Percentiles rank a stretch among this genome's conserved stretches.
Evolutionary conservation across 2,888 invertebrate species (phyloP).

Genomic region (Lasioglossum villosulum): DNA sequence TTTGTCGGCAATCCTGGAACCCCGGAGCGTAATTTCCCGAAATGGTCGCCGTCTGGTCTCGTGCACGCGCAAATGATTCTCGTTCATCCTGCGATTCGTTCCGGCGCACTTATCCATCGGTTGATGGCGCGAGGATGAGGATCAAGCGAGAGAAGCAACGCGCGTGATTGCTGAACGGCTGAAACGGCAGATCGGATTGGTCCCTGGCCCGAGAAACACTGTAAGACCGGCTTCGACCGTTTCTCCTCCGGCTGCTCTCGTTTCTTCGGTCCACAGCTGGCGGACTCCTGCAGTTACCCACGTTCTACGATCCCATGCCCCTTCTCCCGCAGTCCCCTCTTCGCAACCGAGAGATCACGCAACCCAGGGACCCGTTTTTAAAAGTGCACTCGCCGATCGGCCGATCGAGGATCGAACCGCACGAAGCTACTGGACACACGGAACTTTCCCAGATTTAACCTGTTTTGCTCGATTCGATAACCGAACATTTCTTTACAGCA

Average conservation of each 20-base stretch:
- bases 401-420: background rate
- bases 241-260: conserved; percentile 44
- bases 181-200: conserved; percentile 62
- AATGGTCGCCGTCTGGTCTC: conserved; percentile 14
- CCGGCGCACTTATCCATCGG: conserved; percentile 34
- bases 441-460: too few species aligned
- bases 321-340: background rate
- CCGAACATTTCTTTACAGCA: too few species aligned
- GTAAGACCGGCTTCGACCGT: conserved; percentile 49
- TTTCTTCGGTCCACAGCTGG: conserved; percentile 44
- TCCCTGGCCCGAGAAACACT: conserved; percentile 30
- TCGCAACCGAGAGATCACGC: background rate
- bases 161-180: conserved; percentile 57
- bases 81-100: conserved; percentile 22
- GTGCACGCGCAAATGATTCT: conserved; percentile 47
- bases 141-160: conserved; percentile 11
- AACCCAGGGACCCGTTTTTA: background rate
- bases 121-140: conserved; percentile 1
- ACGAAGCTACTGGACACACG: background rate
- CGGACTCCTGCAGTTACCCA: conserved; percentile 38
- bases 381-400: background rate
- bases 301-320: conserved; percentile 3
- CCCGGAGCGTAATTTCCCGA: conserved; percentile 14
- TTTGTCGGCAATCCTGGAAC: conserved; percentile 15
- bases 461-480: too few species aligned